Base-by-base conservation (phyloP, 2,113 vertebrate genomes). In the Coryphaenoides rupestris region DNA sequence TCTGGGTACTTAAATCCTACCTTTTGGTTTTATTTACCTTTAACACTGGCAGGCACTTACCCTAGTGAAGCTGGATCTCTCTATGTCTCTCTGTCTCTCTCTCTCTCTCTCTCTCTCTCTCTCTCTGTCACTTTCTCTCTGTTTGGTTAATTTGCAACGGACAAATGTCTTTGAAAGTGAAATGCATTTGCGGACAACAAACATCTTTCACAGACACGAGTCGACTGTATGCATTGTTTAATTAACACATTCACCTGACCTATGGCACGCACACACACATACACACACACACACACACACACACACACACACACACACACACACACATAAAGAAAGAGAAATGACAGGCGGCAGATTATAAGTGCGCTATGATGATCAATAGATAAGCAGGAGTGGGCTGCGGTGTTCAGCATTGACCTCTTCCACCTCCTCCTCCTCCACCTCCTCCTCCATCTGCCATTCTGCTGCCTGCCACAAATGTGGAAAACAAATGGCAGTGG, bases 261-360 rank as follows among this genome's bases (percentile, higher is more conserved):
- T 63, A 87, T 89, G 79, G 89, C 92, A 90, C 91, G 91, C 91
- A 91, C 89, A 92, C 91, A 92, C 92, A 7, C 33, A 1, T 12
- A 40, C n/a, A n/a, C n/a, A n/a, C n/a, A n/a, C n/a, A n/a, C n/a
- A n/a, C n/a, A n/a, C n/a, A n/a, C n/a, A n/a, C n/a, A n/a, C n/a
- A n/a, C n/a, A n/a, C n/a, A n/a, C n/a, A n/a, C n/a, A n/a, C n/a
- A n/a, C n/a, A n/a, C n/a, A n/a, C n/a, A n/a, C n/a, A 92, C 89
- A 92, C 91, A 92, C 92, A 7, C 33, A 1, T 12, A 40, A 40
- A 40, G 12, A 40, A 40, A 93, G 92, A 93, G 91, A 94, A 91
- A 91, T 95, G 95, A 94, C 92, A 86, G 89, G 88, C 91, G 87
- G 89, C 92, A 91, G 92, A 94, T 94, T 93, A 95, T 94, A 85